These are phyloP conservation scores for Sepiola atlantica DNA, from an alignment of 2,888 invertebrate genomes.

Conservation along the genomic window DNA sequence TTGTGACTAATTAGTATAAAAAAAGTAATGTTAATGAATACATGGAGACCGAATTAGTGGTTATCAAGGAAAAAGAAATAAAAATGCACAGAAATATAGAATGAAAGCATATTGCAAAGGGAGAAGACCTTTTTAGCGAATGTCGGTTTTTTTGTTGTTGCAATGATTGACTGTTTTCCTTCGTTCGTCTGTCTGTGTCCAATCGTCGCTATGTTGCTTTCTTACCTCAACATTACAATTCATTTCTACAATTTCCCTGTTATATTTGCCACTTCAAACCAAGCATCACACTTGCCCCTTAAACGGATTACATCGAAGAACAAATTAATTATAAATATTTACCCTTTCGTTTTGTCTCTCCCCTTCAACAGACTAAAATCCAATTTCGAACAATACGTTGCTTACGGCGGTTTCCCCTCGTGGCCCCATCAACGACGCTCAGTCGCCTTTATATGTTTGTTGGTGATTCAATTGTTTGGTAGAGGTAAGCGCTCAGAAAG, in stretches of 20 bases:
- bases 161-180: too few relatives aligned
- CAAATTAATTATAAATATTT: conserved; percentile 32
- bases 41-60: background rate
- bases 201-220: background rate
- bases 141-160: background rate
- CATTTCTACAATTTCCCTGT: background rate
- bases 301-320: conserved; percentile 13
- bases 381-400: conserved; percentile 22
- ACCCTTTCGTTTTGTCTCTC: conserved; percentile 32
- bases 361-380: conserved; percentile 32
- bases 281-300: conserved; percentile 3
- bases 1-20: too few relatives aligned
- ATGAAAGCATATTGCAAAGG: background rate
- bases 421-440: background rate
- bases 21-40: background rate
- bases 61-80: background rate
- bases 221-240: background rate
- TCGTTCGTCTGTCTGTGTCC: background rate
- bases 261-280: conserved; percentile 32
- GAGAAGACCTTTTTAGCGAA: background rate
- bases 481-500: conserved; percentile 1
- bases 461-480: conserved; percentile 13
- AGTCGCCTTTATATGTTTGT: conserved; percentile 4
- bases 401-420: background rate
- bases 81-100: background rate